phyloP scores from a whole-genome alignment of 2,797 vertebrate genomes.

The Alfaro cultratus region DNA sequence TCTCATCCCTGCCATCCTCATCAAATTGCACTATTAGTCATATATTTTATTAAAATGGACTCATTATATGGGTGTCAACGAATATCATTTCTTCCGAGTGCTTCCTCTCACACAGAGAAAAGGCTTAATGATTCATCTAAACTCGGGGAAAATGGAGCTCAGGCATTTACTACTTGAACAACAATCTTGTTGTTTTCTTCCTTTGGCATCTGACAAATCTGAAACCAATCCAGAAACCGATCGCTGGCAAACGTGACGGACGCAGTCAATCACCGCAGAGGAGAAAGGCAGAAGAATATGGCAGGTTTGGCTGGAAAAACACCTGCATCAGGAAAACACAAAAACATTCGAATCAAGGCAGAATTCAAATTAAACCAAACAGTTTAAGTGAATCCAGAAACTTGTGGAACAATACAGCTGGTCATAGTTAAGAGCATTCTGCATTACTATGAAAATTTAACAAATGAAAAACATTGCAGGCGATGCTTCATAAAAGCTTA shows the following conservation, averaged over 20 bases:
- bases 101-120: slow-evolving; percentile 52
- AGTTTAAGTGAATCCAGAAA: not conserved
- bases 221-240: not conserved
- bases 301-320: not conserved
- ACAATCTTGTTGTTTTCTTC: slow-evolving; percentile 19
- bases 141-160: slow-evolving; percentile 36
- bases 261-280: not conserved
- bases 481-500: not conserved
- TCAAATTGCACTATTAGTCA: slow-evolving; percentile 73
- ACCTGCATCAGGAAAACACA: slow-evolving; percentile 6
- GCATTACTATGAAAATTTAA: not conserved
- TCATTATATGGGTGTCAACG: slow-evolving; percentile 70
- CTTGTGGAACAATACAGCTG: not conserved
- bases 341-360: not conserved
- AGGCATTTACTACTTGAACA: slow-evolving; percentile 27
- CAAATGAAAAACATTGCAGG: not conserved
- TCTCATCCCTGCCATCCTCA: slow-evolving; percentile 60
- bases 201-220: not conserved
- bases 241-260: slow-evolving; percentile 12
- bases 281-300: not conserved
- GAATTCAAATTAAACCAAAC: not conserved
- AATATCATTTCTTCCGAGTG: slow-evolving; percentile 59
- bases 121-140: slow-evolving; percentile 35
- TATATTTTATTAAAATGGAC: slow-evolving; percentile 71
- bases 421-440: not conserved